A percentile compares a stretch with the other conserved stretches of the same genome.
Conservation (phyloP, 2,113 vertebrate species). For the Lates calcarifer region DNA sequence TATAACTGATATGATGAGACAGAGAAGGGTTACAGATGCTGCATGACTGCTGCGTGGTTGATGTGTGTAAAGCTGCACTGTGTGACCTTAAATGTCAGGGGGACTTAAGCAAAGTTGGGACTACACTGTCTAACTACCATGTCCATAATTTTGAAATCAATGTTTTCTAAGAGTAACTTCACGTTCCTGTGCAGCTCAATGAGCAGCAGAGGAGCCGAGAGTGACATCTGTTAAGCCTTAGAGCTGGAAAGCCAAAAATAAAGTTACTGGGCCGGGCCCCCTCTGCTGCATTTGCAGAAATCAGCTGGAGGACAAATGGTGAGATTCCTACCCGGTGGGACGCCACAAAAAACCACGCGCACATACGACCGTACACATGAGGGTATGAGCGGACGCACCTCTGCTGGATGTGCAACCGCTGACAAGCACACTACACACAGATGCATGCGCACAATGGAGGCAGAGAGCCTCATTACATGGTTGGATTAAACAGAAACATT, state of each 20-base stretch:
- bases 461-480: slow-evolving; percentile 63
- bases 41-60: too few species aligned
- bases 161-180: slow-evolving; percentile 20
- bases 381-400: slow-evolving; percentile 33
- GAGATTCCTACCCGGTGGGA: slow-evolving; percentile 72
- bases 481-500: slow-evolving; percentile 69
- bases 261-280: slow-evolving; percentile 73
- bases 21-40: too few species aligned
- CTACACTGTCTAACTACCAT: too few species aligned
- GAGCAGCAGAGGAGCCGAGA: slow-evolving; percentile 52
- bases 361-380: background rate
- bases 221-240: slow-evolving; percentile 84
- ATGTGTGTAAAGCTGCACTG: too few species aligned
- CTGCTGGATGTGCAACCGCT: slow-evolving; percentile 3
- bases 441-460: slow-evolving; percentile 10
- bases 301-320: slow-evolving; percentile 84
- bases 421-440: slow-evolving; percentile 14
- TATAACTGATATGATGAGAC: too few species aligned
- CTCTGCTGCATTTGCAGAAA: slow-evolving; percentile 74
- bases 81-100: too few species aligned
- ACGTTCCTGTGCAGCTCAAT: slow-evolving; percentile 12
- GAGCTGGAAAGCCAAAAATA: slow-evolving; percentile 81
- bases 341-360: slow-evolving; percentile 31
- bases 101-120: too few species aligned
- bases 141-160: slow-evolving; percentile 19